A percentile compares a stretch with the other conserved stretches of the same genome.
These are phyloP conservation scores for Delia radicum DNA, from an alignment of 1,140 invertebrate genomes.

Conservation along the genomic window DNA sequence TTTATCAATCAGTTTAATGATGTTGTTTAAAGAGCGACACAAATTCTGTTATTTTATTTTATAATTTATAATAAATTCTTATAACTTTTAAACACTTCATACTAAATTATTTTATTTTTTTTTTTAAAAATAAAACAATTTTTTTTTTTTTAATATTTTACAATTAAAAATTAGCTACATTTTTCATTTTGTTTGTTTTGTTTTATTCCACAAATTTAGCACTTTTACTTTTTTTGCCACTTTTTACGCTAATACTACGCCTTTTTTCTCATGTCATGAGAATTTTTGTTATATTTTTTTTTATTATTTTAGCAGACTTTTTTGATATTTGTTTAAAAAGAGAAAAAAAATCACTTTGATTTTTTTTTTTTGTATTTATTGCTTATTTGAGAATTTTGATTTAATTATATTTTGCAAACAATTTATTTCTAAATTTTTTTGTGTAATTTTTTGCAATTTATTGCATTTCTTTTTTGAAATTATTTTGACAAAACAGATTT, in stretches of 20 bases:
- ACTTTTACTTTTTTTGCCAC: slow-evolving; percentile 6
- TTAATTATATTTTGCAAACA: neutral
- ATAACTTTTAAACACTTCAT: neutral
- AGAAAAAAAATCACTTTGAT: neutral
- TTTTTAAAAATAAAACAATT: neutral
- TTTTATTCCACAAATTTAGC: neutral
- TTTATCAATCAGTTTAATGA: neutral
- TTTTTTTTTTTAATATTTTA: no score
- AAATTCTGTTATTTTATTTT: neutral
- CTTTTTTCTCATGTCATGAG: neutral
- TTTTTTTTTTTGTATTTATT: slow-evolving; percentile 5
- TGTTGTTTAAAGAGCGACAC: neutral
- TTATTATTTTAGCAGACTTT: neutral
- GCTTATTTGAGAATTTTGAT: neutral
- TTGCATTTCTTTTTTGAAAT: neutral
- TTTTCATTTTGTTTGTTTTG: neutral
- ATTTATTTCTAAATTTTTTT: no score
- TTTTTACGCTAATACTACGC: slow-evolving; percentile 11
- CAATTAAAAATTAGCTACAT: no score
- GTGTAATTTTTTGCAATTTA: neutral
- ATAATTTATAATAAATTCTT: neutral
- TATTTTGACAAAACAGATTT: neutral
- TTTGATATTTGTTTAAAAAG: neutral
- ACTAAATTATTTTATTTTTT: neutral
- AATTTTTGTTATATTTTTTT: neutral